These are phyloP conservation scores for Tachina fera DNA, from an alignment of 2,888 invertebrate genomes.

Conservation along the genomic window DNA sequence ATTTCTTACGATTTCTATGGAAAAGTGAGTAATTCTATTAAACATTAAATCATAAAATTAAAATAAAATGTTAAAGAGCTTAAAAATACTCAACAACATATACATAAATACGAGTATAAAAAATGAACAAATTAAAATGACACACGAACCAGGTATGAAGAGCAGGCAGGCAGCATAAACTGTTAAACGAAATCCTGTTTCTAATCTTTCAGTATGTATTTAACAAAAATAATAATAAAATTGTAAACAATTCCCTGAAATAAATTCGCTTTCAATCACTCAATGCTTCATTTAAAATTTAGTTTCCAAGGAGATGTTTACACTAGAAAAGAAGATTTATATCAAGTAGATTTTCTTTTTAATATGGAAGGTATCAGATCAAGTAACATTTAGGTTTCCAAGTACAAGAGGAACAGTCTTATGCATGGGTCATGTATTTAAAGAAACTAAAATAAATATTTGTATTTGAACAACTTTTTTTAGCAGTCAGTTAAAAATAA, in stretches of 20 bases:
- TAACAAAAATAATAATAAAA: not conserved
- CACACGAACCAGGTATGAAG: not conserved
- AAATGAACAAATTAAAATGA: not conserved
- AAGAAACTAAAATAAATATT: not conserved
- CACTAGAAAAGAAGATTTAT: not conserved
- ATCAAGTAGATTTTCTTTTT: not conserved
- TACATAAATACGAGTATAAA: not conserved
- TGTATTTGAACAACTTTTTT: no score
- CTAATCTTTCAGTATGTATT: conserved; percentile 50
- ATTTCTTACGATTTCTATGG: conserved; percentile 26
- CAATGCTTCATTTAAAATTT: not conserved
- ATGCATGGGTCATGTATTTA: not conserved
- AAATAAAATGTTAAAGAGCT: conserved; percentile 10
- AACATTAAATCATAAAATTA: conserved; percentile 12
- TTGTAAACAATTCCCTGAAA: conserved; percentile 24
- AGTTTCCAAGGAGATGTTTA: not conserved
- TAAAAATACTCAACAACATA: not conserved
- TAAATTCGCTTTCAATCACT: conserved; percentile 2
- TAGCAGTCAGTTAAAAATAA: no score
- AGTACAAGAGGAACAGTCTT: not conserved
- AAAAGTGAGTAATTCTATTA: not conserved
- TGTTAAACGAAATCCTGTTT: conserved; percentile 55
- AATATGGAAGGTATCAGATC: no score
- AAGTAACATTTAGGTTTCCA: not conserved
- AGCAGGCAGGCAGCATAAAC: conserved; percentile 3